phyloP scores from a whole-genome alignment of 2,888 invertebrate genomes.

The Thymelicus lineola region DNA sequence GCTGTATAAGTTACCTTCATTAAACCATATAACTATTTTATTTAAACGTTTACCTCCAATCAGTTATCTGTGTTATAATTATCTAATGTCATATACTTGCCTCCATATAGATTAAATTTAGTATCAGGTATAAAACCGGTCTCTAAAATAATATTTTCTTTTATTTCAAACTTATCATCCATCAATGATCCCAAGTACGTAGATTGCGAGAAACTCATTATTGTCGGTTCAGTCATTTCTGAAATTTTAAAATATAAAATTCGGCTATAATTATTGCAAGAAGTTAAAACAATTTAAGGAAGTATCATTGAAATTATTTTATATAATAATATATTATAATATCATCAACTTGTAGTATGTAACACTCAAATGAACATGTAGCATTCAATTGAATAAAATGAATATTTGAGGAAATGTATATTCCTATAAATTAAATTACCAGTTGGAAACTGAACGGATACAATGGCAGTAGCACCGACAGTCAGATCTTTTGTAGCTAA shows the following conservation, averaged over 20 bases:
- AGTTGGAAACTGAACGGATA: constrained; percentile 62
- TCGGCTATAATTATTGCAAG: no score
- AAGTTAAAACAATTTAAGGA: no score
- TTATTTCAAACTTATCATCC: constrained; percentile 46
- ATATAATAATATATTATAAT: no score
- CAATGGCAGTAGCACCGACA: constrained; percentile 63
- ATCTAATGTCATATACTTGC: constrained; percentile 47
- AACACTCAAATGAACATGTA: no score
- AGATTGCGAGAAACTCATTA: constrained; percentile 60
- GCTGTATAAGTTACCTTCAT: no score
- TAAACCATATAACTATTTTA: no score
- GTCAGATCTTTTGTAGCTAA: constrained; percentile 65
- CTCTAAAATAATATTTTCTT: constrained; percentile 56
- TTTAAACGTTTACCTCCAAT: no score
- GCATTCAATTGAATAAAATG: no score
- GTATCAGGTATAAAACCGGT: constrained; percentile 56
- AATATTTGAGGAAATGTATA: no score
- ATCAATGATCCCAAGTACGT: constrained; percentile 58
- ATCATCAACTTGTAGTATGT: no score
- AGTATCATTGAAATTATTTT: no score
- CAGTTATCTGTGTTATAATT: no score
- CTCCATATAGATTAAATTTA: constrained; percentile 57
- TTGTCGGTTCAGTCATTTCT: constrained; percentile 60
- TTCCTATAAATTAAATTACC: constrained; percentile 49
- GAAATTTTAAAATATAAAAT: constrained; percentile 44